Percentiles rank a stretch among this genome's conserved stretches.
Evolutionary conservation across 2,888 invertebrate species (phyloP).

Genomic region (Crioceris asparagi): DNA sequence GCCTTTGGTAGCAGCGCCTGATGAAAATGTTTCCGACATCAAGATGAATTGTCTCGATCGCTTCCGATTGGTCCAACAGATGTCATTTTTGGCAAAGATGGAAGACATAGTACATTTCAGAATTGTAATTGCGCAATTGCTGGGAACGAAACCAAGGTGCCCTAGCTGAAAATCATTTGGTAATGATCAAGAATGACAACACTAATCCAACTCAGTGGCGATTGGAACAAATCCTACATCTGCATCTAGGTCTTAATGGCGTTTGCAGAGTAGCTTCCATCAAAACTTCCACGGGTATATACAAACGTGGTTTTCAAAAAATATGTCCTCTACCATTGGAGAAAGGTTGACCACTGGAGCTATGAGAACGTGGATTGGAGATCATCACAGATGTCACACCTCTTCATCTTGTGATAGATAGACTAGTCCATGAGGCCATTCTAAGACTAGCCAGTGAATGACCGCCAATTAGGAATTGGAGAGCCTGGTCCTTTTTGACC

Average conservation of each 20-base stretch:
- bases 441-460: too few species aligned
- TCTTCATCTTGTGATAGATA: too few species aligned
- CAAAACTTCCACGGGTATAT: constrained; percentile 12
- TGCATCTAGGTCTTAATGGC: constrained; percentile 14
- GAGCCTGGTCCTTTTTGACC: too few species aligned
- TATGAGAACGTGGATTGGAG: too few species aligned
- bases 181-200: constrained; percentile 14
- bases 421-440: too few species aligned
- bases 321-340: constrained; percentile 13
- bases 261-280: constrained; percentile 12
- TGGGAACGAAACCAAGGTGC: constrained; percentile 11
- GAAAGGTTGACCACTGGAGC: too few species aligned
- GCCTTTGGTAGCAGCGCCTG: constrained; percentile 1
- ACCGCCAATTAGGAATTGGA: too few species aligned
- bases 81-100: constrained; percentile 16
- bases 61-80: constrained; percentile 13
- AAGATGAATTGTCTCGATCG: constrained; percentile 3
- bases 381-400: too few species aligned
- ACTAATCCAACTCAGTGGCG: constrained; percentile 13
- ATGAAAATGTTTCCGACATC: neutral
- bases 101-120: constrained; percentile 19
- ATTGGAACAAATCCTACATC: constrained; percentile 10
- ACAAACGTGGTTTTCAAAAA: constrained; percentile 13
- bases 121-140: constrained; percentile 16
- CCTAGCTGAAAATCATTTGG: constrained; percentile 6